Base-by-base conservation (phyloP, 1,140 invertebrate genomes). In the Zaprionus vittiger region DNA sequence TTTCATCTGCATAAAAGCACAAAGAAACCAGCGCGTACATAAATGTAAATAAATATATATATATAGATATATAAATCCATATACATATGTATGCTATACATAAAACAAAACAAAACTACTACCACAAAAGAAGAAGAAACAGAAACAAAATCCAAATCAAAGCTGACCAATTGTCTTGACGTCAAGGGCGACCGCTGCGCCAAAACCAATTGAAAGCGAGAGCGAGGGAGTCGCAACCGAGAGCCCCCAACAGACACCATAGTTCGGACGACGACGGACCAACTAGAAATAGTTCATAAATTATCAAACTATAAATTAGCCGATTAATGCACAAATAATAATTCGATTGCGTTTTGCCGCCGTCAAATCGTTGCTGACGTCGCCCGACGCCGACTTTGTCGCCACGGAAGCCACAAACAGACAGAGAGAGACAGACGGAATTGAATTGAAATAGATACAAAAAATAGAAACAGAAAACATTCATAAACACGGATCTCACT, bases 291-390 rank as follows among this genome's bases (percentile, higher is more conserved):
- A 90, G 85, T 89, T 80, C 79, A 90, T 90, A 90, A 90, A 90
- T 90, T 85, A 90, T 91, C 81, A 81, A 90, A 85, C 85, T 82
- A 90, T 90, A 90, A 90, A 90, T 90, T 90, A 90, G 85, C 83
- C 85, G 85, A 90, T 90, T 90, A 90, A 90, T 90, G 85, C 86
- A 90, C 81, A 80, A 64, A 83, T 82, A 90, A 85, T 87, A 82
- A 90, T 90, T 90, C 79, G 81, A 90, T 90, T 85, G 85, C 85
- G 85, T 72, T 90, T 90, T 77, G 86, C 85, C 85, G 85, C 71
- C 81, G 52, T 22, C 74, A 49, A 3, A 34, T 0, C 65, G 64
- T 60, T 20, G 55, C 4, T 14, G 52, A 44, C 22, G 65, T 31
- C 20, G 20, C 17, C 54, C 28, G 31, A 11, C 31, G 31, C 65